Conservation (phyloP, 2,888 invertebrate genomes). For the Hecatera dysodea region DNA sequence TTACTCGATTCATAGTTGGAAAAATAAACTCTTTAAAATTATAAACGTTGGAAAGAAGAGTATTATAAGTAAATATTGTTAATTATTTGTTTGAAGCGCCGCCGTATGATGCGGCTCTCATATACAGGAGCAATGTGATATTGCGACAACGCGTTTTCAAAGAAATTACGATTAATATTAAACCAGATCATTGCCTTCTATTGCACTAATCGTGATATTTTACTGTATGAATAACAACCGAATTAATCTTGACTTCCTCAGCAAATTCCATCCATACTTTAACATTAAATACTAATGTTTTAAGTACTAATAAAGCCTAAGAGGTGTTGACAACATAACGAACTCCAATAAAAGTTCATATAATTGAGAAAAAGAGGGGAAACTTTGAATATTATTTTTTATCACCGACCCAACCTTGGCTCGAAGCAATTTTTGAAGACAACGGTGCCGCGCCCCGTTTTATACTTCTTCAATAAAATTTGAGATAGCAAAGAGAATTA, state of each 20-base stretch:
- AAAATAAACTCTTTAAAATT: no score
- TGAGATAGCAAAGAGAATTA: constrained; percentile 51
- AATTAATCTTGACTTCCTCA: neutral
- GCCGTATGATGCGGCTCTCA: no score
- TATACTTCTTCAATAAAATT: constrained; percentile 51
- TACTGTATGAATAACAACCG: neutral
- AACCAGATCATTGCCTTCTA: no score
- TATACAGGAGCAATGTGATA: no score
- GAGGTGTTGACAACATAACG: constrained; percentile 55
- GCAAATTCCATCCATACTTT: constrained; percentile 3
- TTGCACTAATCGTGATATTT: no score
- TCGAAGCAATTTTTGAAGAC: constrained; percentile 52
- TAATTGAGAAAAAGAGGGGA: constrained; percentile 53
- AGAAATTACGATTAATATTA: no score
- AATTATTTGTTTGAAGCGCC: no score
- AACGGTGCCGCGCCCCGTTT: constrained; percentile 37
- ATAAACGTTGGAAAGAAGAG: no score
- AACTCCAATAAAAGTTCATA: constrained; percentile 61
- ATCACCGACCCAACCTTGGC: constrained; percentile 54
- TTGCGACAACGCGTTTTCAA: no score
- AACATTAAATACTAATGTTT: constrained; percentile 45
- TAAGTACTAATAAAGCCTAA: constrained; percentile 42
- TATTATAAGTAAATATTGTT: no score
- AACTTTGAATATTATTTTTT: constrained; percentile 62
- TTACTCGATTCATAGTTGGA: no score